Conservation (phyloP, 2,888 invertebrate genomes). For the Theristus sp. region DNA sequence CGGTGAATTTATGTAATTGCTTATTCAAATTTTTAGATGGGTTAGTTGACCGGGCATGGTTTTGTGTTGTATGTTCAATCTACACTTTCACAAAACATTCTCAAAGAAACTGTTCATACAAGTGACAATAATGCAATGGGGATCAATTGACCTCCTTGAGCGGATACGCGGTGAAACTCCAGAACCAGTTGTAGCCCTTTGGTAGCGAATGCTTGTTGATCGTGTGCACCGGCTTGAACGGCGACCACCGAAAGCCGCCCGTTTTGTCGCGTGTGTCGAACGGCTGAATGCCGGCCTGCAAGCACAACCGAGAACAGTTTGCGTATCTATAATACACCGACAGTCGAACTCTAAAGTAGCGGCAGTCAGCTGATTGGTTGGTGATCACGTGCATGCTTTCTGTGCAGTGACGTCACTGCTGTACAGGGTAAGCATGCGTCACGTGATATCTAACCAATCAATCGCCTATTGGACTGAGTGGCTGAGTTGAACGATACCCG, state of each 20-base stretch:
- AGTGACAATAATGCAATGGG: no score
- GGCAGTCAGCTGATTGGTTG: not conserved
- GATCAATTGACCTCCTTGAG: not conserved
- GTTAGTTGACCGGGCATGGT: no score
- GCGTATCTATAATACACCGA: no score
- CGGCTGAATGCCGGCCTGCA: not conserved
- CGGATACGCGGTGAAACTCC: constrained; percentile 2
- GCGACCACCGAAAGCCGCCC: constrained; percentile 1
- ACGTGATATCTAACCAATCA: no score
- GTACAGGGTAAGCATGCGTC: no score
- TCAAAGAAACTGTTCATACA: no score
- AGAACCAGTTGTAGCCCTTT: constrained; percentile 1
- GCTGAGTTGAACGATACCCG: no score
- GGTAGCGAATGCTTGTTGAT: not conserved
- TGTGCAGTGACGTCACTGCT: not conserved
- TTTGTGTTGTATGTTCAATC: no score
- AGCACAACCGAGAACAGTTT: not conserved
- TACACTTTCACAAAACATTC: no score
- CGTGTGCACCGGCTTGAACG: constrained; percentile 1
- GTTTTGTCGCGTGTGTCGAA: constrained; percentile 2
- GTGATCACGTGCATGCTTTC: not conserved
- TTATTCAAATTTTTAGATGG: no score
- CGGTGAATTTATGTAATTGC: no score
- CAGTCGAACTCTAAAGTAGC: not conserved
- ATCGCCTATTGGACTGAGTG: not conserved